Evolutionary conservation across 2,888 invertebrate species (phyloP).

Genomic region (Myopa tessellatipennis): DNA sequence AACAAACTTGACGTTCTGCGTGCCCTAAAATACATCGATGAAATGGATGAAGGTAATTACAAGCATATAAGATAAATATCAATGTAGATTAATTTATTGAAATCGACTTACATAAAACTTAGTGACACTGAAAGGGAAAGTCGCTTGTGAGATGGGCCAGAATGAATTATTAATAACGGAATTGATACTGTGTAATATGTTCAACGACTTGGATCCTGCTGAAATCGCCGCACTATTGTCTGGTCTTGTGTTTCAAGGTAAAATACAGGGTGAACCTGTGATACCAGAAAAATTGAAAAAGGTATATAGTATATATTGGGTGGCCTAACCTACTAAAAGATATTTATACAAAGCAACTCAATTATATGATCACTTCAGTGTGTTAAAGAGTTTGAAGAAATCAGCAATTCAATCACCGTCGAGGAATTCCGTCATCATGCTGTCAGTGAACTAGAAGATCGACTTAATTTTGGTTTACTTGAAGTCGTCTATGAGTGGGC

Average conservation of each 20-base stretch:
- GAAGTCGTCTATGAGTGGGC: conserved; percentile 98
- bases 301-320: conserved; percentile 44
- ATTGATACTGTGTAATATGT: conserved; percentile 88
- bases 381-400: conserved; percentile 76
- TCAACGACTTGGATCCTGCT: conserved; percentile 85
- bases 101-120: conserved; percentile 51
- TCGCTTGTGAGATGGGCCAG: conserved; percentile 87
- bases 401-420: conserved; percentile 76
- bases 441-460: conserved; percentile 70
- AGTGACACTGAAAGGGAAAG: conserved; percentile 85
- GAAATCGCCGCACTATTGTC: conserved; percentile 96
- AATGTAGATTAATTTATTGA: not conserved
- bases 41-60: conserved; percentile 73
- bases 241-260: conserved; percentile 91
- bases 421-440: conserved; percentile 71
- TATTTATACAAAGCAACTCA: not conserved
- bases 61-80: not conserved
- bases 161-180: conserved; percentile 95
- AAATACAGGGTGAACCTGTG: conserved; percentile 71
- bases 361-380: conserved; percentile 69
- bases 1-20: conserved; percentile 81
- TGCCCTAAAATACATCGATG: conserved; percentile 79
- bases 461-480: conserved; percentile 90
- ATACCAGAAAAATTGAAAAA: conserved; percentile 67
- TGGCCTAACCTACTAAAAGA: not conserved